Evolutionary conservation across 1,140 invertebrate genomes (phyloP).

Genomic region (Diuraphis noxia): DNA sequence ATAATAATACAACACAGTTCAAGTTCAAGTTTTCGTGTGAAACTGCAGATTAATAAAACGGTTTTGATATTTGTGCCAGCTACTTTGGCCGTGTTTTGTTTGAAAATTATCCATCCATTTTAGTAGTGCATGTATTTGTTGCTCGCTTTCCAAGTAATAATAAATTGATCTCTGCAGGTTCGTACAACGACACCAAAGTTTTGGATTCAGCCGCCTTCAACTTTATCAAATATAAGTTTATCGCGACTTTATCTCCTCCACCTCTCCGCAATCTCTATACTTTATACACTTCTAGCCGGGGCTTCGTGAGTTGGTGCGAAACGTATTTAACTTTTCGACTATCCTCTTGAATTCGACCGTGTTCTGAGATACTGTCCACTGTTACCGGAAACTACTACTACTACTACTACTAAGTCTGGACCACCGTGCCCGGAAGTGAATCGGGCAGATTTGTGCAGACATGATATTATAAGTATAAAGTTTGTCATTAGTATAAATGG

Average conservation of each 20-base stretch:
- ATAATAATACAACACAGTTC: not conserved
- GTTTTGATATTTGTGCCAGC: not conserved
- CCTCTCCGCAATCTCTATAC: not conserved
- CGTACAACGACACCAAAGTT: conserved; percentile 12
- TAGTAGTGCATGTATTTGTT: not conserved
- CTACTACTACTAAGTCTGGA: too few species aligned
- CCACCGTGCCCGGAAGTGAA: too few species aligned
- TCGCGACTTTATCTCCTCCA: too few species aligned
- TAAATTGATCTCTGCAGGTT: conserved; percentile 10
- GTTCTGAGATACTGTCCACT: not conserved
- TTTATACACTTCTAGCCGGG: not conserved
- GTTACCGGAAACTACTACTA: not conserved
- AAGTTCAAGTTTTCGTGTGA: not conserved
- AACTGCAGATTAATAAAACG: not conserved
- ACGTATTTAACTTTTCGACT: conserved; percentile 3
- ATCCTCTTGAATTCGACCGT: not conserved
- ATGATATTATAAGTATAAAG: too few species aligned
- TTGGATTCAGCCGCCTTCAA: not conserved
- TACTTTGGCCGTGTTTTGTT: not conserved
- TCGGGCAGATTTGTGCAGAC: too few species aligned
- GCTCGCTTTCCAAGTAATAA: not conserved
- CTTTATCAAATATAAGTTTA: conserved; percentile 33
- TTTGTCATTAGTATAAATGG: too few species aligned
- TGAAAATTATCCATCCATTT: not conserved
- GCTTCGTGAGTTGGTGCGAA: not conserved